These are phyloP conservation scores for Orcinus orca DNA, from an alignment of 2,113 vertebrate species.

Conservation along the genomic window DNA sequence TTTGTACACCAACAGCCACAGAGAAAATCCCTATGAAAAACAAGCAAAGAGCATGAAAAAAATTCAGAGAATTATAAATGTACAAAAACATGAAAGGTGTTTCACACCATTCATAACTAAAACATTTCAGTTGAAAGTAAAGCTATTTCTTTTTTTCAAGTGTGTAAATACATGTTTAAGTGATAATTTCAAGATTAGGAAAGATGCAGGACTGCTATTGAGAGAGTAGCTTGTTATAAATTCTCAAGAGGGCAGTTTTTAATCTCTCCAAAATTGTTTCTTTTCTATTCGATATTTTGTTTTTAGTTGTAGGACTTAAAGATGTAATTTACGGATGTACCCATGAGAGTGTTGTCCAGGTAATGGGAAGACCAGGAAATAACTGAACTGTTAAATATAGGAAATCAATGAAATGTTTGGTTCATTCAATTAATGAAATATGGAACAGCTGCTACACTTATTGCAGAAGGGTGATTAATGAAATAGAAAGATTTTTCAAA, in stretches of 20 bases:
- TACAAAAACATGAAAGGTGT: neutral
- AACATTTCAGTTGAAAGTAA: neutral
- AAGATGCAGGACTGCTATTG: neutral
- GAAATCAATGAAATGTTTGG: neutral
- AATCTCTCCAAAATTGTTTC: neutral
- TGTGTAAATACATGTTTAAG: neutral
- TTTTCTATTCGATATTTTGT: neutral
- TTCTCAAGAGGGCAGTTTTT: neutral
- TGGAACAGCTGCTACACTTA: no score
- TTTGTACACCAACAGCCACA: neutral
- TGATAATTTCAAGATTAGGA: neutral
- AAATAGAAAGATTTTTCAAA: neutral
- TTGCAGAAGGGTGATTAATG: neutral
- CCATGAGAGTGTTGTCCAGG: fast-evolving
- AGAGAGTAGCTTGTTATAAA: neutral
- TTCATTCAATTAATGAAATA: neutral
- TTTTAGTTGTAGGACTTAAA: neutral
- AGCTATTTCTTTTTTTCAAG: neutral
- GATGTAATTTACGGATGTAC: fast-evolving
- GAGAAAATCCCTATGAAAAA: neutral
- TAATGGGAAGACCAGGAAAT: neutral
- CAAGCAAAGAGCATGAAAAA: neutral
- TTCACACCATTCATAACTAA: neutral
- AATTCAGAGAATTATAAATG: neutral
- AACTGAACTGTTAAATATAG: no score